phyloP scores from a whole-genome alignment of 2,113 vertebrate species.

The Nannobrachium achirus region DNA sequence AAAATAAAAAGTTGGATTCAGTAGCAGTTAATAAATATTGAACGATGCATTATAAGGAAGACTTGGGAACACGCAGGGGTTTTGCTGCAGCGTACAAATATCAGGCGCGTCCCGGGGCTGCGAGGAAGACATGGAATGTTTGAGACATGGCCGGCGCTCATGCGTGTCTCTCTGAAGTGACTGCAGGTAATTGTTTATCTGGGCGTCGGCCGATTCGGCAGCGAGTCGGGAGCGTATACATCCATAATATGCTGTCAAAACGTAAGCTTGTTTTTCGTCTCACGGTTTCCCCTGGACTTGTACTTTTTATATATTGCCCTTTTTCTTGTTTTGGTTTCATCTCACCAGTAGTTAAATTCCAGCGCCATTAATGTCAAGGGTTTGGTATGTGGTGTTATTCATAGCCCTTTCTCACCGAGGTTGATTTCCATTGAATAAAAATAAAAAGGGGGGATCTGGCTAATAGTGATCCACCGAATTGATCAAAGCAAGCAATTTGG shows the following conservation, averaged over 20 bases:
- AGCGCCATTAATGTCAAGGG: background rate
- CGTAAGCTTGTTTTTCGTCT: conserved; percentile 29
- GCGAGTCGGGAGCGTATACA: conserved; percentile 61
- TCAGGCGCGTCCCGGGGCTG: conserved; percentile 41
- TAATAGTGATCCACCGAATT: conserved; percentile 1
- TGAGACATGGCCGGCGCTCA: conserved; percentile 34
- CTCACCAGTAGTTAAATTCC: background rate
- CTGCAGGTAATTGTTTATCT: conserved; percentile 59
- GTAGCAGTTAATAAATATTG: conserved; percentile 10
- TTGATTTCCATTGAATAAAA: background rate
- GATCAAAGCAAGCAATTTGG: background rate
- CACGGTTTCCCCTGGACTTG: conserved; percentile 44
- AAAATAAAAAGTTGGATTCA: background rate
- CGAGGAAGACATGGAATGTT: conserved; percentile 39
- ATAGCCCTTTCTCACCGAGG: background rate
- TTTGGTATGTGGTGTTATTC: background rate
- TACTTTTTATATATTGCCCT: background rate
- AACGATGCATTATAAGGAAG: conserved; percentile 20
- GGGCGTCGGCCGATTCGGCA: conserved; percentile 15
- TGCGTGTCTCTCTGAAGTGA: conserved; percentile 50
- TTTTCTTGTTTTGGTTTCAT: background rate
- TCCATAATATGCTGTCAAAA: conserved; percentile 55
- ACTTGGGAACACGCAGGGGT: conserved; percentile 14
- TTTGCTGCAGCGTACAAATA: conserved; percentile 39
- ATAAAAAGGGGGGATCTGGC: conserved; percentile 6